Base-by-base conservation (phyloP, 92 coral and sea anemone genomes). In the Palythoa heliodiscus region DNA sequence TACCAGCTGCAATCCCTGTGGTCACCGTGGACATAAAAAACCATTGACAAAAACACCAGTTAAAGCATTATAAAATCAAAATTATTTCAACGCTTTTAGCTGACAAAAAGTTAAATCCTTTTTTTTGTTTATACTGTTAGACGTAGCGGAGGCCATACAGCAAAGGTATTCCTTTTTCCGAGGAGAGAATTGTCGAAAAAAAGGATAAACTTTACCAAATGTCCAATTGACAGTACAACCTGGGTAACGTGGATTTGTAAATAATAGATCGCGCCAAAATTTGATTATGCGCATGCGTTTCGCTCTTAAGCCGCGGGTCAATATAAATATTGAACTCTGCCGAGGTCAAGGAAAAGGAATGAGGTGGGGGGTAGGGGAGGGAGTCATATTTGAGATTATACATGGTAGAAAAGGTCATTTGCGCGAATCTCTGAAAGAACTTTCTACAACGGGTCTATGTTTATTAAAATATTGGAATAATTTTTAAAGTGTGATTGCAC, bases 201-300 rank as follows among this genome's bases (percentile, higher is more conserved):
- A 15, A 29, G 35, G 4, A 63, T 40, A 35, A 63, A 78, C 47
- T n/a, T 16, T 80, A 25, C 20, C 57, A 23, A 67, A 80, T 64
- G 84, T 66, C 63, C 84, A 80, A 64, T 80, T 50, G 74, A 80
- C 73, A 29, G 35, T 80, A 77, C 82, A 77, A 75, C 55, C 23
- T 1, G 12, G 53, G 55, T 23, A 72, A 77, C 84, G 84, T 80
- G 84, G 84, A 80, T 86, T 92, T 86, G 93, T 94, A 88, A 94
- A 94, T 94, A 88, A 94, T 94, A 91, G 75, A 94, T 92, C 92
- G 98, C 96, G 96, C 96, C 96, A 93, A 91, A 91, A 72, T 23
- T 70, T n/a, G 20, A 66, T 38, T 71, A 5, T 85, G 75, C 95
- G 95, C 98, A 90, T 94, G 98, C 95, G 92, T 75, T 20, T 48